These are phyloP conservation scores for Acronicta leporina DNA, from an alignment of 2,888 invertebrate genomes.

Conservation along the genomic window DNA sequence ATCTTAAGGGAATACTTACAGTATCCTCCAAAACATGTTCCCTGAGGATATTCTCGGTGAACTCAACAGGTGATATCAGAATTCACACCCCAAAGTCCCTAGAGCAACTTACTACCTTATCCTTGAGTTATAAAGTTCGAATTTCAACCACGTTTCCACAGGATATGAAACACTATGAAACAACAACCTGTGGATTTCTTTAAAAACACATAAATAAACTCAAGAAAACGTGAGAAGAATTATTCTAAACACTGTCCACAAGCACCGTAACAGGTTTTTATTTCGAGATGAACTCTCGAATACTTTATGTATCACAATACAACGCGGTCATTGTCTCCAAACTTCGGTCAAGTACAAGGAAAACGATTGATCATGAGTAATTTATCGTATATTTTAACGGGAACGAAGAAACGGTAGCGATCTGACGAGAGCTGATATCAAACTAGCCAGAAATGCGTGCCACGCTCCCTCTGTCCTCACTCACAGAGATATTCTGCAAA, in stretches of 20 bases:
- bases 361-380: slow-evolving; percentile 51
- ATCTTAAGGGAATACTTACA: slow-evolving; percentile 72
- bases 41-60: slow-evolving; percentile 70
- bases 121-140: slow-evolving; percentile 70
- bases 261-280: slow-evolving; percentile 18
- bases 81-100: slow-evolving; percentile 72
- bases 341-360: slow-evolving; percentile 28
- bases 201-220: slow-evolving; percentile 52
- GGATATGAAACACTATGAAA: slow-evolving; percentile 63
- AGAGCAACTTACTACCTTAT: slow-evolving; percentile 77
- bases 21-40: slow-evolving; percentile 82
- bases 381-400: slow-evolving; percentile 68
- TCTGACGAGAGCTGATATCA: slow-evolving; percentile 85
- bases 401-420: slow-evolving; percentile 76
- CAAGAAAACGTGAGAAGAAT: slow-evolving; percentile 34
- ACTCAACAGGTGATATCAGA: slow-evolving; percentile 86
- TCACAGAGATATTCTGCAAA: slow-evolving; percentile 80
- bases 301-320: slow-evolving; percentile 26
- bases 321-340: slow-evolving; percentile 30
- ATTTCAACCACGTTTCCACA: slow-evolving; percentile 65
- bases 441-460: slow-evolving; percentile 87
- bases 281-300: slow-evolving; percentile 4
- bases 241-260: slow-evolving; percentile 22
- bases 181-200: slow-evolving; percentile 83
- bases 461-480: slow-evolving; percentile 82